Conservation (phyloP, 2,888 invertebrate species). For the Caenorhabditis panamensis region DNA sequence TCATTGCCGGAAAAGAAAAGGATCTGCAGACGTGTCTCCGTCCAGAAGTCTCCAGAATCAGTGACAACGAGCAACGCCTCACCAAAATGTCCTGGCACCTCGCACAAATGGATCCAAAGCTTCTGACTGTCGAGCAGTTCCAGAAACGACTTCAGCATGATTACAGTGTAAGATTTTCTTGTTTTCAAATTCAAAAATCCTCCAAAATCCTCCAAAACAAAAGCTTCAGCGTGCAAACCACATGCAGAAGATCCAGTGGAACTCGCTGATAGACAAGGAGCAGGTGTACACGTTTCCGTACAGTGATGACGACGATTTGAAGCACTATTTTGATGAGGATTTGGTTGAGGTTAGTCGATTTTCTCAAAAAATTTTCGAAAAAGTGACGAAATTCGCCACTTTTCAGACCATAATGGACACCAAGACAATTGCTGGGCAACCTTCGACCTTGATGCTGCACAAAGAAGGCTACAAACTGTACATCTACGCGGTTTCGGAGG, state of each 20-base stretch:
- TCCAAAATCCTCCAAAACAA: neutral
- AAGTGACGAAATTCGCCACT: neutral
- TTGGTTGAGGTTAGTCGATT: neutral
- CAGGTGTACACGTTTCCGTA: constrained; percentile 6
- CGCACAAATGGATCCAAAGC: neutral
- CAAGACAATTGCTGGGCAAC: no score
- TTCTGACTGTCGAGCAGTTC: neutral
- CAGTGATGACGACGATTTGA: neutral
- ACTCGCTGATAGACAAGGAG: neutral
- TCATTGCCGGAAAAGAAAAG: no score
- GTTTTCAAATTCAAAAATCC: no score
- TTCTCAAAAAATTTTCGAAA: neutral
- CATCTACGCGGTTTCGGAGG: no score
- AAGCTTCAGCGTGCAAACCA: neutral
- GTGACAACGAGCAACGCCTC: neutral
- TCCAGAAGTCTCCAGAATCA: constrained; percentile 18
- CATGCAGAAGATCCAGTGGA: constrained; percentile 5
- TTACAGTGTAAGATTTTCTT: neutral
- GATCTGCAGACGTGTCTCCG: no score
- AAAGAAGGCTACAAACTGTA: no score
- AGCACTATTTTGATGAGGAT: constrained; percentile 13
- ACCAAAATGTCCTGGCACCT: constrained; percentile 7
- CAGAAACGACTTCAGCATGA: neutral
- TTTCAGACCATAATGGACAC: neutral
- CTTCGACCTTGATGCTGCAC: no score